Conservation (phyloP, 30 jellyfish, hydroid and myxozoan genomes). For the Cassiopea xamachana region DNA sequence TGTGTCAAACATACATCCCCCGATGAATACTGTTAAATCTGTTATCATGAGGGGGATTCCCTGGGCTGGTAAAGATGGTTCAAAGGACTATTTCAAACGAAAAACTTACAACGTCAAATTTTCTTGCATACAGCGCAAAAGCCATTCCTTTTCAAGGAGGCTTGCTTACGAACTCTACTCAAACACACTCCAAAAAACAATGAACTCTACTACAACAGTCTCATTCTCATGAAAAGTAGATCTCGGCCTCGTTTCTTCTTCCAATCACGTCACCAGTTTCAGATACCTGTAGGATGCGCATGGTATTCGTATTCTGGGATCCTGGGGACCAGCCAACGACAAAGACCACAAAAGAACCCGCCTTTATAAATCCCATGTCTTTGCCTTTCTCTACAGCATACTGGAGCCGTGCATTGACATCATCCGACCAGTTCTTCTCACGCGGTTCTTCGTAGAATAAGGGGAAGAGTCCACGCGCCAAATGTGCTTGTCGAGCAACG, state of each 20-base stretch:
- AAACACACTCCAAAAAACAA: background rate
- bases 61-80: no score
- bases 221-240: slow-evolving; percentile 39
- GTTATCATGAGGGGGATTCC: no score
- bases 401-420: slow-evolving; percentile 88
- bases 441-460: slow-evolving; percentile 80
- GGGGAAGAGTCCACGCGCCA: slow-evolving; percentile 95
- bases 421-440: slow-evolving; percentile 90
- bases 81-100: no score
- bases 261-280: slow-evolving; percentile 85
- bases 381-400: slow-evolving; percentile 88
- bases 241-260: slow-evolving; percentile 79
- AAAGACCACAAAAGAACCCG: slow-evolving; percentile 88
- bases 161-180: background rate
- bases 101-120: no score
- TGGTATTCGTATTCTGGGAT: slow-evolving; percentile 86
- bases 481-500: slow-evolving; percentile 90
- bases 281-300: slow-evolving; percentile 90
- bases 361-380: slow-evolving; percentile 88
- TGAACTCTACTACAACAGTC: background rate
- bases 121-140: background rate
- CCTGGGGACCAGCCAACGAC: slow-evolving; percentile 99
- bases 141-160: background rate
- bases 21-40: no score
- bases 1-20: no score